phyloP scores from a whole-genome alignment of 2,888 invertebrate species.

The Zelleria hepariella region DNA sequence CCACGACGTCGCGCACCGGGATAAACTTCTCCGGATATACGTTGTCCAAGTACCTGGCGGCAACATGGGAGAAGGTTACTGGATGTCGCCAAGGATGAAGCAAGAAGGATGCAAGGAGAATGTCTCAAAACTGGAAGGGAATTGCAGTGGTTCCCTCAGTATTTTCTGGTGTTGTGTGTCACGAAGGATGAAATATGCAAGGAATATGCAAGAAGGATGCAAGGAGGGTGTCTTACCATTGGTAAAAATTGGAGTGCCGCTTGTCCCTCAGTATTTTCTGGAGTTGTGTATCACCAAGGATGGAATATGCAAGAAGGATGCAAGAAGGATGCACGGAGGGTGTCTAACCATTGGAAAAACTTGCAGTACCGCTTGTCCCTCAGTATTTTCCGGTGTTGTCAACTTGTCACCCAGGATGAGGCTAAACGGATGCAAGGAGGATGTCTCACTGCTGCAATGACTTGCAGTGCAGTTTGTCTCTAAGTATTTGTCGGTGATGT shows the following conservation, averaged over 20 bases:
- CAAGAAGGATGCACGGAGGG: constrained; percentile 72
- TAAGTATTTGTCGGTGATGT: constrained; percentile 81
- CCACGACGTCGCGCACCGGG: constrained; percentile 84
- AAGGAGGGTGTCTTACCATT: constrained; percentile 85
- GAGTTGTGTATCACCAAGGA: constrained; percentile 86
- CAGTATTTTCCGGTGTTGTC: constrained; percentile 81
- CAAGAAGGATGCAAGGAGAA: constrained; percentile 72
- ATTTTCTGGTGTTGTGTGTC: constrained; percentile 85
- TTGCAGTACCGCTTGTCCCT: constrained; percentile 88
- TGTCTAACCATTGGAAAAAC: constrained; percentile 93
- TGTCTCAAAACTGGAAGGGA: constrained; percentile 92
- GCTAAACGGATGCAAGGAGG: constrained; percentile 72
- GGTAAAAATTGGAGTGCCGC: constrained; percentile 89
- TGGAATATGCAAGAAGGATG: too few relatives aligned
- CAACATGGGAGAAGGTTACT: too few relatives aligned
- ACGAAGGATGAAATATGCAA: constrained; percentile 80
- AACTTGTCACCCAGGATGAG: constrained; percentile 85
- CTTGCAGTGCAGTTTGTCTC: constrained; percentile 87
- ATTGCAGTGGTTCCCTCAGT: constrained; percentile 88
- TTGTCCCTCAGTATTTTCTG: constrained; percentile 83
- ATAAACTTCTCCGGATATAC: constrained; percentile 93
- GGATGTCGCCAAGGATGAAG: constrained; percentile 82
- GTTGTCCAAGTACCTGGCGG: constrained; percentile 78
- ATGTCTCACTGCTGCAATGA: constrained; percentile 92
- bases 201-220: too few relatives aligned